phyloP scores from a whole-genome alignment of 1,140 invertebrate genomes.

The Cydia strobilella region DNA sequence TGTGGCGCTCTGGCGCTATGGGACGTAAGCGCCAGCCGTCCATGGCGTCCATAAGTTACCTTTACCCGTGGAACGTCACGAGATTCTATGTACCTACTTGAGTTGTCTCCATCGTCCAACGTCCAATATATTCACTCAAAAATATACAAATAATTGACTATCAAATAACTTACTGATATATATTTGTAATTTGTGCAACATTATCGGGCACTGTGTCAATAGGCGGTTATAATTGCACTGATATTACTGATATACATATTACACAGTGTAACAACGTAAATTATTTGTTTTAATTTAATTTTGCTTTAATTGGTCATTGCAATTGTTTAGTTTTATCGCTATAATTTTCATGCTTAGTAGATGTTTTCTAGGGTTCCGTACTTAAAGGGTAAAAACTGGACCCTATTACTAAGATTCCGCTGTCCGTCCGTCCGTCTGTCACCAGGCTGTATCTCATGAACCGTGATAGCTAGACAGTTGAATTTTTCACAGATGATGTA shows the following conservation, averaged over 20 bases:
- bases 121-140: neutral
- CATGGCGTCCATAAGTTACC: no score
- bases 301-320: neutral
- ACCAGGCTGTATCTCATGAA: no score
- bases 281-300: neutral
- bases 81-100: neutral
- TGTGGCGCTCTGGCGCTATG: no score
- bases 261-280: neutral
- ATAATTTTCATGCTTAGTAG: no score
- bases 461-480: no score
- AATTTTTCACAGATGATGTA: no score
- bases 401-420: no score
- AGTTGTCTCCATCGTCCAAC: neutral
- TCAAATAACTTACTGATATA: constrained; percentile 5
- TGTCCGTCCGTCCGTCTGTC: no score
- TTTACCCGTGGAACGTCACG: no score
- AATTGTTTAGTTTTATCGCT: neutral
- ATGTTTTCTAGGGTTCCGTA: no score
- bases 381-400: no score
- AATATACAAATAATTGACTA: neutral
- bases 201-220: constrained; percentile 1
- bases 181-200: neutral
- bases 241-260: neutral
- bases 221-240: neutral
- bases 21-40: no score